These are phyloP conservation scores for Eulithis prunata DNA, from an alignment of 2,888 invertebrate species.

Conservation along the genomic window DNA sequence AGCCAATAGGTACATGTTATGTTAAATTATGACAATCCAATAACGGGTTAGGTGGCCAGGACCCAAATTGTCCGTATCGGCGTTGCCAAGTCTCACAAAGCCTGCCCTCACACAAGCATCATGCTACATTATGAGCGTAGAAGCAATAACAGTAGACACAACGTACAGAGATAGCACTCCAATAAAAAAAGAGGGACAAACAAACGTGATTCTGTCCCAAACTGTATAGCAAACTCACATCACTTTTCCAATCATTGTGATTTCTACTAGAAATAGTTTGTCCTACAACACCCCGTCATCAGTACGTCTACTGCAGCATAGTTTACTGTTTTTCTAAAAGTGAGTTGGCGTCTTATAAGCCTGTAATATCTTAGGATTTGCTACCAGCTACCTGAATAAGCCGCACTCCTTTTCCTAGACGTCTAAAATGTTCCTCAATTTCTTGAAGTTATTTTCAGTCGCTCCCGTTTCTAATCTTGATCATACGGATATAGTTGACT, in stretches of 20 bases:
- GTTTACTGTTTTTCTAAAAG: constrained; percentile 4
- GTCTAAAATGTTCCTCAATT: constrained; percentile 18
- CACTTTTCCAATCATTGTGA: too few species aligned
- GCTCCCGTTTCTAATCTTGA: constrained; percentile 15
- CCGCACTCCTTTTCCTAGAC: constrained; percentile 20
- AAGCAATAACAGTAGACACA: constrained; percentile 11
- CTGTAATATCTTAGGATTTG: constrained; percentile 24
- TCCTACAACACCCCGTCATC: too few species aligned
- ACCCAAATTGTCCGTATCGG: constrained; percentile 77
- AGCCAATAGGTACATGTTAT: constrained; percentile 68
- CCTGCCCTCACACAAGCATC: constrained; percentile 42
- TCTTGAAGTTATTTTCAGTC: constrained; percentile 17
- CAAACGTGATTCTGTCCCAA: neutral
- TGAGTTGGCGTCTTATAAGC: constrained; percentile 18
- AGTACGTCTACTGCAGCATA: too few species aligned
- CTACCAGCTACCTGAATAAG: constrained; percentile 22
- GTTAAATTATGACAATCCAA: constrained; percentile 81
- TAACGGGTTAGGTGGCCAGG: constrained; percentile 76
- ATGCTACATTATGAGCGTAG: constrained; percentile 33
- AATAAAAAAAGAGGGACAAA: neutral
- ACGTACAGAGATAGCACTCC: neutral
- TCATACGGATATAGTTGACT: constrained; percentile 10
- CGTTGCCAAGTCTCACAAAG: constrained; percentile 73
- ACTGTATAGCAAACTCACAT: neutral
- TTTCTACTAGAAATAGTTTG: too few species aligned